Percentiles rank a stretch among this genome's conserved stretches.
These are phyloP conservation scores for Darevskia mixta DNA, from an alignment of 2,797 vertebrate species.

Conservation along the genomic window DNA sequence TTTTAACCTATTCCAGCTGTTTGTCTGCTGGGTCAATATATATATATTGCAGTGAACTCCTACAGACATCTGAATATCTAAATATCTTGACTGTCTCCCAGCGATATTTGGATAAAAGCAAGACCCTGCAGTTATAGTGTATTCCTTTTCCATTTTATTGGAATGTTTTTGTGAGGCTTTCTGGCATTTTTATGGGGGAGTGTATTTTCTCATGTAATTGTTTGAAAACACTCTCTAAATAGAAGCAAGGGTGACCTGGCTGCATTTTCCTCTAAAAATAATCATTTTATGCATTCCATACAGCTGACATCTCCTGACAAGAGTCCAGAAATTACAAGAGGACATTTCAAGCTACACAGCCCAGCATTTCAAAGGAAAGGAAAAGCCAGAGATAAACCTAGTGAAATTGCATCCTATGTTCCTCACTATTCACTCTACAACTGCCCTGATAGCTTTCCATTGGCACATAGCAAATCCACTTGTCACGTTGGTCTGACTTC, in stretches of 20 bases:
- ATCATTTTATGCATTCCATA: slow-evolving; percentile 6
- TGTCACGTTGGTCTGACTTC: background rate
- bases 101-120: background rate
- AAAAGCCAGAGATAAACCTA: slow-evolving; percentile 34
- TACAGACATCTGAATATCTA: background rate
- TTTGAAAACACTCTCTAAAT: slow-evolving; percentile 35
- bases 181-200: background rate
- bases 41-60: background rate
- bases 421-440: slow-evolving; percentile 60
- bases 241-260: background rate
- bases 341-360: slow-evolving; percentile 49
- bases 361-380: slow-evolving; percentile 60
- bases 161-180: background rate
- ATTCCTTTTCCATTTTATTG: background rate
- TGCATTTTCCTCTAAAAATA: slow-evolving; percentile 41
- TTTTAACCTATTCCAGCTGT: background rate
- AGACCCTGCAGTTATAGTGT: background rate
- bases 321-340: slow-evolving; percentile 49
- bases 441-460: background rate
- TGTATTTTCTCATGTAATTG: slow-evolving; percentile 9
- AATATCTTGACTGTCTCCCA: background rate
- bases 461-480: background rate
- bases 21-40: background rate
- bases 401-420: slow-evolving; percentile 49
- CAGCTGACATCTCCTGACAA: slow-evolving; percentile 58